Base-by-base conservation (phyloP, 2,888 invertebrate species). In the Cantharis lateralis region DNA sequence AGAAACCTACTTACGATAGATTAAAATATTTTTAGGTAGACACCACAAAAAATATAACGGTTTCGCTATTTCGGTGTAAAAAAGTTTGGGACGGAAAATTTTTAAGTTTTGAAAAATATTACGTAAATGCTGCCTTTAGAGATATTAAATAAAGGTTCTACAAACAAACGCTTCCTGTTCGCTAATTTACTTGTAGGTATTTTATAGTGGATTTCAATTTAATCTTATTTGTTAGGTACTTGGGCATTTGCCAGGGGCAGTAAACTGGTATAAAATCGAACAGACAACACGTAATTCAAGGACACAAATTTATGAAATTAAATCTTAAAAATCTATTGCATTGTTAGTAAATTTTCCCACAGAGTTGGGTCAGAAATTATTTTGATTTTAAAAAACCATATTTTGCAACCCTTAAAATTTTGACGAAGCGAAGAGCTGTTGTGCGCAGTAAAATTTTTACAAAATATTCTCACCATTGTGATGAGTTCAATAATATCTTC, bases 121-220 rank as follows among this genome's bases (percentile, higher is more conserved):
- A n/a, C 48, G 48, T n/a, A 48, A n/a, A 48, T 32, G n/a, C 70
- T 62, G 62, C 28, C 15, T 62, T 20, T 18, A 10, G 15, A 24
- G 16, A 16, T 20, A 18, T 15, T 61, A 24, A 16, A 73, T 70
- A 70, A 72, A 72, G 72, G 69, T 62, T 66, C 63, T 66, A 62
- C 16, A 48, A 32, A 72, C 28, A 71, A 62, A 16, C 26, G n/a
- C 18, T 68, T 66, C 20, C 69, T 63, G 72, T 32, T 62, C 62
- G 18, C 24, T 28, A 11, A 76, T 66, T 76, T 72, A 70, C 26
- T 72, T 20, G 18, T 62, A 16, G 62, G 62, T 79, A 83, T 81
- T 84, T 87, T 87, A 86, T 85, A 86, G 86, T 84, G 80, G 87
- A 81, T 86, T 86, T 85, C 81, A 85, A 85, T 83, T 83, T 83